phyloP scores from a whole-genome alignment of 2,113 vertebrate species.

The Tragelaphus scriptus region DNA sequence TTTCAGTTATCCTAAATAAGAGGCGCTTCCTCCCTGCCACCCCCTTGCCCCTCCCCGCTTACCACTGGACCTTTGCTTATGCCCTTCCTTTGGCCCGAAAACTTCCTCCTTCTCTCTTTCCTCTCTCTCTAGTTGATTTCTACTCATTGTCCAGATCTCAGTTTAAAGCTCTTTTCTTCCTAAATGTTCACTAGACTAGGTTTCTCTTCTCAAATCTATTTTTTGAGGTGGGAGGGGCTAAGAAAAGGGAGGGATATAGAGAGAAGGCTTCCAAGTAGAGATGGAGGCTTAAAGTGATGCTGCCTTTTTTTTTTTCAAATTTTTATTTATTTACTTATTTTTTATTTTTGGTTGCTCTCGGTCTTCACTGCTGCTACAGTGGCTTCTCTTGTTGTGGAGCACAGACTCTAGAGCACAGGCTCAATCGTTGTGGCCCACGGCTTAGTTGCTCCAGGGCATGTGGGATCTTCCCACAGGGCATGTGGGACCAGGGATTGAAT shows the following conservation, averaged over 20 bases:
- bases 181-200: background rate
- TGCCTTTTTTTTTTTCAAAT: rapidly evolving
- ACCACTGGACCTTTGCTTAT: background rate
- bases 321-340: background rate
- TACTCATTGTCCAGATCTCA: background rate
- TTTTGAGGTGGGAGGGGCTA: background rate
- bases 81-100: background rate
- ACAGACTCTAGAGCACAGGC: background rate
- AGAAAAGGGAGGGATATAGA: background rate
- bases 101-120: background rate
- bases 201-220: background rate
- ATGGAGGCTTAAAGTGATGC: background rate
- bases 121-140: background rate
- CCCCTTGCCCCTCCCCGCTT: background rate
- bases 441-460: background rate
- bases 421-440: background rate
- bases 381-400: background rate
- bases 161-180: background rate
- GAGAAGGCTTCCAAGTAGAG: background rate
- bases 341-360: background rate
- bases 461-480: background rate
- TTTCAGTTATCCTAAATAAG: background rate
- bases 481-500: background rate
- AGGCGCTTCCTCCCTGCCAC: background rate
- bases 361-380: background rate